A percentile compares a stretch with the other conserved stretches of the same genome.
phyloP scores from a whole-genome alignment of 2,888 invertebrate genomes.

The Leptinotarsa peninsularis region DNA sequence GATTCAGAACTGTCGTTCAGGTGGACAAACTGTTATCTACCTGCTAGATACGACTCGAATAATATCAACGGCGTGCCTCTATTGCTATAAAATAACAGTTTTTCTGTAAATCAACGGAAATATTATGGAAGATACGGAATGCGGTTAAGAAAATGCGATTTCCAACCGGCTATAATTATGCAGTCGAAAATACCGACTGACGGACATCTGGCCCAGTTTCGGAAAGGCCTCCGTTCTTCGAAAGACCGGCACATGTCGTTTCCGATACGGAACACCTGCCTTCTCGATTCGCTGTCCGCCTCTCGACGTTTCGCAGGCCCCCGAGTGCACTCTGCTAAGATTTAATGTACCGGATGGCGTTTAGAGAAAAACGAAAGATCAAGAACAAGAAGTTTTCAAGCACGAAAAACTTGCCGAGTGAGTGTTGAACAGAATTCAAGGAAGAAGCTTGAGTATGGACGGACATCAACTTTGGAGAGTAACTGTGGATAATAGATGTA shows the following conservation, averaged over 20 bases:
- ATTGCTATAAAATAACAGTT: too few species aligned
- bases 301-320: slow-evolving; percentile 20
- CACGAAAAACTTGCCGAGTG: slow-evolving; percentile 12
- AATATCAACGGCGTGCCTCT: too few species aligned
- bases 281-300: slow-evolving; percentile 6
- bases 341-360: slow-evolving; percentile 27
- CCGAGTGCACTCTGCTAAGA: slow-evolving; percentile 21
- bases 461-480: background rate
- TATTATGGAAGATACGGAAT: background rate
- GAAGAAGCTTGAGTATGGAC: background rate
- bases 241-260: slow-evolving; percentile 30
- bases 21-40: too few species aligned
- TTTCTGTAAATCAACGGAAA: too few species aligned
- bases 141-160: slow-evolving; percentile 12
- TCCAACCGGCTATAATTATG: slow-evolving; percentile 15
- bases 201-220: slow-evolving; percentile 36
- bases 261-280: slow-evolving; percentile 36
- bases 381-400: background rate
- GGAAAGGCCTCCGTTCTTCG: background rate
- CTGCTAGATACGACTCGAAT: too few species aligned
- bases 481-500: background rate
- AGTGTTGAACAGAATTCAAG: background rate
- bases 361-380: background rate
- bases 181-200: slow-evolving; percentile 23
- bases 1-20: too few species aligned